Evolutionary conservation across 2,888 invertebrate genomes (phyloP).

Genomic region (Didymodactylos carnosus): DNA sequence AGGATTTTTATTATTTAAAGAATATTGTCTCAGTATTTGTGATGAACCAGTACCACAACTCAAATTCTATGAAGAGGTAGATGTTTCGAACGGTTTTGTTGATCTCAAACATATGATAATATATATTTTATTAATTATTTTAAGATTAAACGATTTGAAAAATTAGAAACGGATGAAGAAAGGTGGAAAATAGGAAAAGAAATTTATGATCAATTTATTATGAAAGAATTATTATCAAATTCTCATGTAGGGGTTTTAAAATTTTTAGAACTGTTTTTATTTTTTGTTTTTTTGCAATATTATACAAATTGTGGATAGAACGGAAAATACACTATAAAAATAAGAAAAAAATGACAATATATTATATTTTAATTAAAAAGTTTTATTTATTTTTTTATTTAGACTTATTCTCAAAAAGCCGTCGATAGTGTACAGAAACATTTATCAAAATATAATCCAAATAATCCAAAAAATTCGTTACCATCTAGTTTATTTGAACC

Average conservation of each 20-base stretch:
- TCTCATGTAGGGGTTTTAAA: constrained; percentile 70
- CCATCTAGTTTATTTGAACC: constrained; percentile 95
- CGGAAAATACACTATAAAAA: not conserved
- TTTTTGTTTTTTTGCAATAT: not conserved
- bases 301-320: not conserved
- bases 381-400: constrained; percentile 32
- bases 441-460: constrained; percentile 75
- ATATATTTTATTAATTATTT: not conserved
- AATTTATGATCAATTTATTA: constrained; percentile 98
- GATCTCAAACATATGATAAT: not conserved
- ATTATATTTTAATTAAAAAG: not conserved
- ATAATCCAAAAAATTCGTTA: constrained; percentile 35
- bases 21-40: constrained; percentile 86
- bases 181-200: constrained; percentile 77
- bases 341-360: not conserved
- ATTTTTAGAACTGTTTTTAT: constrained; percentile 16
- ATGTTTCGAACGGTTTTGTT: constrained; percentile 19
- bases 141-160: constrained; percentile 92
- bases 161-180: constrained; percentile 88
- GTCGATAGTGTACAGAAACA: constrained; percentile 92
- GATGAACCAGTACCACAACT: constrained; percentile 92
- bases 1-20: constrained; percentile 97
- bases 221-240: constrained; percentile 95
- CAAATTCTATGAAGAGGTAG: constrained; percentile 97
- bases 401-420: constrained; percentile 94